Percentiles rank a stretch among this genome's conserved stretches.
Evolutionary conservation across 2,888 invertebrate genomes (phyloP).

Genomic region (Cactoblastis cactorum): DNA sequence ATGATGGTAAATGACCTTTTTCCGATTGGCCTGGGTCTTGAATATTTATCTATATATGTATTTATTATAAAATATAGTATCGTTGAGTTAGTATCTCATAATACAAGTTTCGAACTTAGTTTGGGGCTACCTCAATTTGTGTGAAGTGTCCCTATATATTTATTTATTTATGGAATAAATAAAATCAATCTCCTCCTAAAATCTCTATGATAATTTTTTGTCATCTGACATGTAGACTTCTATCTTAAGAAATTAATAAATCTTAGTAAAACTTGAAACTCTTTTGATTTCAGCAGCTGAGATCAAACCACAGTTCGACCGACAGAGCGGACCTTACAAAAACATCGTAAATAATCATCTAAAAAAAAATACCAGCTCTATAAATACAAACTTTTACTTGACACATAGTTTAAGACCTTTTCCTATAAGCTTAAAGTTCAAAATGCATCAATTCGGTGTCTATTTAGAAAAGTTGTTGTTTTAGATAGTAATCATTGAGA

Average conservation of each 20-base stretch:
- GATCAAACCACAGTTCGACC: neutral
- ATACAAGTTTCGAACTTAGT: too few relatives aligned
- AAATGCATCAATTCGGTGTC: neutral
- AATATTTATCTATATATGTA: too few relatives aligned
- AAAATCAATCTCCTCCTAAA: too few relatives aligned
- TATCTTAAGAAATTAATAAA: neutral
- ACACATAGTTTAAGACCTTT: neutral
- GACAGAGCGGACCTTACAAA: constrained; percentile 15
- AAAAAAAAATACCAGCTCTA: constrained; percentile 21
- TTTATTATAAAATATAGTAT: too few relatives aligned
- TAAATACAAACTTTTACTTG: constrained; percentile 7
- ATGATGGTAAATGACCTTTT: too few relatives aligned
- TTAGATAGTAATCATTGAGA: constrained; percentile 13
- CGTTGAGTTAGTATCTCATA: too few relatives aligned
- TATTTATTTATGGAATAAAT: too few relatives aligned
- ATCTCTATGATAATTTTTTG: too few relatives aligned
- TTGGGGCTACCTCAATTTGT: too few relatives aligned
- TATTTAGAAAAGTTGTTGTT: neutral
- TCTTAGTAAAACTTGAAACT: neutral
- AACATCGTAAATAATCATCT: constrained; percentile 25
- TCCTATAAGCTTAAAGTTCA: neutral
- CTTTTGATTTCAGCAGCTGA: neutral
- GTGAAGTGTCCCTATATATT: too few relatives aligned
- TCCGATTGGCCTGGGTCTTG: too few relatives aligned
- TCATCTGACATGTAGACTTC: too few relatives aligned